phyloP scores from a whole-genome alignment of 2,797 vertebrate species.

The Gymnothorax reevesii region DNA sequence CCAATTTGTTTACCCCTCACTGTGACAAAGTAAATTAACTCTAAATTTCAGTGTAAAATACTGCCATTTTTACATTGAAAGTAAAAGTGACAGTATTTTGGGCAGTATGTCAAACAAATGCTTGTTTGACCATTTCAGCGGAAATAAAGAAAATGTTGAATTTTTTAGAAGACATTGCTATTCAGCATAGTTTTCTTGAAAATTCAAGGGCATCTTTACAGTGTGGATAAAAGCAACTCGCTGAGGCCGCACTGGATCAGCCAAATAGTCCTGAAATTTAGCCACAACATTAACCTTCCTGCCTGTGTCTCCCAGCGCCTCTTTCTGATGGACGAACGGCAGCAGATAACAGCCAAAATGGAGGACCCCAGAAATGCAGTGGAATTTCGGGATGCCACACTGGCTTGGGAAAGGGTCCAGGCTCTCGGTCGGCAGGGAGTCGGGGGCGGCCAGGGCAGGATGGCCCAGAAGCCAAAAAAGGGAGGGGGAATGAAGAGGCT shows the following conservation, averaged over 20 bases:
- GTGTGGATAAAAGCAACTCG: not conserved
- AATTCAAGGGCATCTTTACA: too few relatives aligned
- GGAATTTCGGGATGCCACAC: constrained; percentile 74
- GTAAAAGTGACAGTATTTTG: too few relatives aligned
- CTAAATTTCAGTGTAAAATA: too few relatives aligned
- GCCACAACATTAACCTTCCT: not conserved
- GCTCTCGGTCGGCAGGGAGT: constrained; percentile 38
- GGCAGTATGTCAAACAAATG: too few relatives aligned
- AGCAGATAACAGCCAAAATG: constrained; percentile 62
- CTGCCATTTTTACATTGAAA: too few relatives aligned
- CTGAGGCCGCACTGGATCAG: not conserved
- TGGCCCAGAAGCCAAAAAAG: constrained; percentile 49
- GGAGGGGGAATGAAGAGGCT: constrained; percentile 63
- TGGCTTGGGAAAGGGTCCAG: constrained; percentile 74
- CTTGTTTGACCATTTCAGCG: too few relatives aligned
- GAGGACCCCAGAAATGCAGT: constrained; percentile 67
- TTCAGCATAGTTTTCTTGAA: too few relatives aligned
- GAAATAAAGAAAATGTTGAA: too few relatives aligned
- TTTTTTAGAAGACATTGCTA: too few relatives aligned
- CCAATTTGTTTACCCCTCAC: not conserved
- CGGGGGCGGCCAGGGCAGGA: constrained; percentile 15
- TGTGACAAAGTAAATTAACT: too few relatives aligned
- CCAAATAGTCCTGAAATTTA: not conserved
- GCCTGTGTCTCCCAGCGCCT: constrained; percentile 67
- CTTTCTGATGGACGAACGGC: constrained; percentile 76